Percentiles rank a stretch among this genome's conserved stretches.
Conservation (phyloP, 1,140 invertebrate species). For the Penaeus indicus region DNA sequence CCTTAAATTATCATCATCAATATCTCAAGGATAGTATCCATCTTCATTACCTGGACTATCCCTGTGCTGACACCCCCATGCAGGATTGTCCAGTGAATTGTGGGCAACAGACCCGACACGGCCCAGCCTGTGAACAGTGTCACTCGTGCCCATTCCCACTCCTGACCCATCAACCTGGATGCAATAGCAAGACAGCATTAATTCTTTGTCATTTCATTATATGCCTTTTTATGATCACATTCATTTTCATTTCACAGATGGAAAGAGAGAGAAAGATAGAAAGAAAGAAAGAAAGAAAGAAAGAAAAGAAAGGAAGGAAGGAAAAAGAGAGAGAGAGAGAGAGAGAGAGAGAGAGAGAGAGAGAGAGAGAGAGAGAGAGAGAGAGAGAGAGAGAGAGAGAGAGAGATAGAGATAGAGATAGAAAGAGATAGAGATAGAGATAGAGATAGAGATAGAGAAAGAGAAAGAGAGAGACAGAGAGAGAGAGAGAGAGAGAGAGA, state of each 20-base stretch:
- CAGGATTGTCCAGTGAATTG: conserved; percentile 88
- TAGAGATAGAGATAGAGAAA: no score
- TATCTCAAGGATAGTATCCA: background rate
- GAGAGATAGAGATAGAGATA: no score
- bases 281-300: no score
- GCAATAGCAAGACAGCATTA: background rate
- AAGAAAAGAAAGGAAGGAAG: no score
- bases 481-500: no score
- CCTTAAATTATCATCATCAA: background rate
- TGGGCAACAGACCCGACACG: conserved; percentile 90
- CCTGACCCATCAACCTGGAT: conserved; percentile 68
- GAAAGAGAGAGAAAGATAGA: no score
- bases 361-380: no score
- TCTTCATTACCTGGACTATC: conserved; percentile 56
- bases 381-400: background rate
- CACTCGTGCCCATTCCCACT: conserved; percentile 69
- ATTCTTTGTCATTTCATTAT: background rate
- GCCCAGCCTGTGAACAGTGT: conserved; percentile 87
- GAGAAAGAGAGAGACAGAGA: no score
- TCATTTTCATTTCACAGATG: no score
- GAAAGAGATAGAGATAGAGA: no score
- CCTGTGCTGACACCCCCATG: conserved; percentile 85
- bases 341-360: no score
- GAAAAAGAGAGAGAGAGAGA: no score
- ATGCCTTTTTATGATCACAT: background rate